Evolutionary conservation across 1,140 invertebrate genomes (phyloP), one percentile per base, ranked within the genome.

Genomic region (Penaeus japonicus): DNA sequence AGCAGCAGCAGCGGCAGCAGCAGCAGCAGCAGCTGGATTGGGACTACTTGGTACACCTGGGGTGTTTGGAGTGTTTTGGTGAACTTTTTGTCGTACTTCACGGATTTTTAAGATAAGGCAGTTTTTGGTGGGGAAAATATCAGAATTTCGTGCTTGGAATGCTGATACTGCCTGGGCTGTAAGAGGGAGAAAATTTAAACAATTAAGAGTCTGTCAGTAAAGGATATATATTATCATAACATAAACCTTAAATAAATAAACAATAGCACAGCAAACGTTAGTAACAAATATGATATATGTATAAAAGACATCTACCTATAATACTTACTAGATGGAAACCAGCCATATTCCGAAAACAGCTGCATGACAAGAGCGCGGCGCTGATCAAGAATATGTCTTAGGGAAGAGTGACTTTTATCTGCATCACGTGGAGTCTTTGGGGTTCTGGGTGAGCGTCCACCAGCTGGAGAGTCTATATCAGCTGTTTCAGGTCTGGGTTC

Each of bases 61-160:
- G 35, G 89, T 89, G 32, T 89, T 89, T 22, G 89, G 84, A 0
- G 89, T 87, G 78, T 90, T 91, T 39, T 91, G 90, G 47, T 89
- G 85, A 62, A 98, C 92, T 92, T 99, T 99, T 93, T 99, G 98
- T 3, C 98, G 94, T 87, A 99, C 98, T 93, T 99, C 98, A 65
- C 98, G 94, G 89, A 99, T 99, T 93, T 99, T 99, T 75, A 99
- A 93, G 92, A 99, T 98, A 87, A 99, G 94, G 91, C 96, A 97
- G 91, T 95, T 95, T 92, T 98, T 99, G 87, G 94, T 98, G 4
- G 98, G 98, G 94, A 99, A 99, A 90, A 99, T 95, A 90, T 98
- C 96, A 32, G 95, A 94, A 93, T 99, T 96, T 87, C 95, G 95
- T 53, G 94, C 94, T 95, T 99, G 98, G 93, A 99, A 99, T 77